Base-by-base conservation (phyloP, 2,888 invertebrate genomes). In the Belgica antarctica region DNA sequence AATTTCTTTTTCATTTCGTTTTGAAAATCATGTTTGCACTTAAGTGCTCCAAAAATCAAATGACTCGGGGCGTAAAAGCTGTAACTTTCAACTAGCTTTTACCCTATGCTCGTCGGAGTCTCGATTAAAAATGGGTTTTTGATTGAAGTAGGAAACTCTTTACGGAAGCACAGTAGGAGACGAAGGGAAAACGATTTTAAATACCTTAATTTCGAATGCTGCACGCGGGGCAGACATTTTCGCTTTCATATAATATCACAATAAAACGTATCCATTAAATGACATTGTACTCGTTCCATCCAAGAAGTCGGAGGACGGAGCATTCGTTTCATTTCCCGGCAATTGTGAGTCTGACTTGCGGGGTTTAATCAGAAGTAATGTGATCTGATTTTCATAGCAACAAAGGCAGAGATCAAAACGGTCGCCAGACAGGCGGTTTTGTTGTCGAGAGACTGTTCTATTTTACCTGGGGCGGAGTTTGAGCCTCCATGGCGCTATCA, bases 51-150 rank as follows among this genome's bases (percentile, higher is more conserved):
- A 19, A 22, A 63, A 63, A 41, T 28, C 24, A 41, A 34, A 27
- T 61, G 27, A 61, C 27, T 61, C 15, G 24, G 15, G 28, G 28
- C 28, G 28, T 25, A 12, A 2, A 7, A n/a, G n/a, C 27, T 7
- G 15, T 12, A 25, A 61, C 27, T 61, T 61, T 41, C 41, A 41
- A 15, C 28, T 25, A n/a, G 27, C 28, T 61, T 15, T 19, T 24
- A 8, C 19, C 22, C 27, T 15, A 47, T 15, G 10, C 27, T 27
- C 61, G 24, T 22, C 12, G 61, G 2, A 27, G 15, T n/a, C n/a
- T n/a, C n/a, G n/a, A n/a, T n/a, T n/a, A n/a, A n/a, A 63, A 63
- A 65, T 65, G 47, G 46, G 19, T 65, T 46, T 65, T 27, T 46
- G 47, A 65, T 46, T 65, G 65, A 46, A 65, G 47, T 27, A 65